phyloP scores from a whole-genome alignment of 2,888 invertebrate species.

The Aporophyla lueneburgensis region DNA sequence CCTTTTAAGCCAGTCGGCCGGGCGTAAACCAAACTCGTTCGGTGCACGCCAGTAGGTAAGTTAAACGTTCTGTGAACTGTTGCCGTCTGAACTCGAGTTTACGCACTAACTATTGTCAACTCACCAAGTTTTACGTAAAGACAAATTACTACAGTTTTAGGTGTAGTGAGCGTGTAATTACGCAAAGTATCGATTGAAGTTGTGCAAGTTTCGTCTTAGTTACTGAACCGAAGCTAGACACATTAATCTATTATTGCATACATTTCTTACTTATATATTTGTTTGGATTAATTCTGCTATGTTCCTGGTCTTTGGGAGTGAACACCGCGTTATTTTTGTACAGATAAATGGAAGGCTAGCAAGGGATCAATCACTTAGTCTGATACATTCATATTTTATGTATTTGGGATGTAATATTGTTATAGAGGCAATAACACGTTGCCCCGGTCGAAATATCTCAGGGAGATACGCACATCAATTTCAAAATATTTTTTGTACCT shows the following conservation, averaged over 20 bases:
- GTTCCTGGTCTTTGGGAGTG: neutral
- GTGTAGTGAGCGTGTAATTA: constrained; percentile 28
- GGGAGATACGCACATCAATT: constrained; percentile 29
- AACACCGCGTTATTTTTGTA: constrained; percentile 30
- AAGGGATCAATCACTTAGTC: constrained; percentile 56
- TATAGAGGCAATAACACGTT: constrained; percentile 9
- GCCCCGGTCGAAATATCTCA: neutral
- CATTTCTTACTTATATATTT: neutral
- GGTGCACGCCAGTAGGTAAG: constrained; percentile 53
- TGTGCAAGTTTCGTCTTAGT: constrained; percentile 17
- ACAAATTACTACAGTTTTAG: constrained; percentile 25
- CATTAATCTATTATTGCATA: neutral
- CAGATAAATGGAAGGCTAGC: constrained; percentile 36
- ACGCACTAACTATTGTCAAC: constrained; percentile 37
- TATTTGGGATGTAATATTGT: constrained; percentile 43
- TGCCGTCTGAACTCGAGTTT: constrained; percentile 23
- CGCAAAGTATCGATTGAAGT: constrained; percentile 22
- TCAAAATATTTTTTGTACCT: constrained; percentile 9
- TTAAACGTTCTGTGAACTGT: constrained; percentile 33
- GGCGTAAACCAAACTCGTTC: constrained; percentile 54
- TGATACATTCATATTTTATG: constrained; percentile 54
- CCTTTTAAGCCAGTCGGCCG: constrained; percentile 65
- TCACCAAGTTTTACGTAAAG: constrained; percentile 40
- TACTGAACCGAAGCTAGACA: constrained; percentile 14
- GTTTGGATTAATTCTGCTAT: neutral